Evolutionary conservation across 2,888 invertebrate genomes (phyloP).

Genomic region (Antheraea yamamai): DNA sequence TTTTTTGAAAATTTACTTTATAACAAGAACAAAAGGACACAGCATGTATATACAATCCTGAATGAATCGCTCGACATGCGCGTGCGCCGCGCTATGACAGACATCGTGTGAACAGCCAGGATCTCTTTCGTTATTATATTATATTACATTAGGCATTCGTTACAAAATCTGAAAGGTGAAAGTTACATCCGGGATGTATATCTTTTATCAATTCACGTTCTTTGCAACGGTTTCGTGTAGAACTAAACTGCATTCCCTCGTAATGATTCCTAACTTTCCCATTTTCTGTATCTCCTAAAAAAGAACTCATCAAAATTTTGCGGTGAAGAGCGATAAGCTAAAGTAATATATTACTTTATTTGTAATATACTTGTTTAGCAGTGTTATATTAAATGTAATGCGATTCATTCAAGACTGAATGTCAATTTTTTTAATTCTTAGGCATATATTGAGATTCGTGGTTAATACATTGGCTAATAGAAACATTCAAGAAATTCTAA

Average conservation of each 20-base stretch:
- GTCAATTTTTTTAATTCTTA: too few species aligned
- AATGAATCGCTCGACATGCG: background rate
- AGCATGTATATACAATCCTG: background rate
- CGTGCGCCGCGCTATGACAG: background rate
- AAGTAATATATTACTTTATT: background rate
- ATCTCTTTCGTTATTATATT: slow-evolving; percentile 10
- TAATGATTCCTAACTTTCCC: background rate
- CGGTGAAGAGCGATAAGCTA: background rate
- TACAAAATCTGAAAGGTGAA: slow-evolving; percentile 20
- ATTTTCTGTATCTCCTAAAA: background rate
- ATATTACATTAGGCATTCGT: slow-evolving; percentile 18
- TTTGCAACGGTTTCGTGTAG: background rate
- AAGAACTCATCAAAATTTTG: background rate
- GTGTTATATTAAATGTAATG: too few species aligned
- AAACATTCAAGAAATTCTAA: too few species aligned
- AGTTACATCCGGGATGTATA: slow-evolving; percentile 17
- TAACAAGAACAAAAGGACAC: background rate
- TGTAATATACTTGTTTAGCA: too few species aligned
- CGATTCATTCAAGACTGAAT: too few species aligned
- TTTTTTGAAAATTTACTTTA: too few species aligned
- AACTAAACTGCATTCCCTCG: background rate
- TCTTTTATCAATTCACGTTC: slow-evolving; percentile 18
- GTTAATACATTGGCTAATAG: too few species aligned
- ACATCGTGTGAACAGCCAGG: slow-evolving; percentile 19
- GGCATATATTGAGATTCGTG: too few species aligned